Evolutionary conservation across 2,113 vertebrate species (phyloP), one percentile per base, ranked within the genome.

Genomic region (Blennius ocellaris): DNA sequence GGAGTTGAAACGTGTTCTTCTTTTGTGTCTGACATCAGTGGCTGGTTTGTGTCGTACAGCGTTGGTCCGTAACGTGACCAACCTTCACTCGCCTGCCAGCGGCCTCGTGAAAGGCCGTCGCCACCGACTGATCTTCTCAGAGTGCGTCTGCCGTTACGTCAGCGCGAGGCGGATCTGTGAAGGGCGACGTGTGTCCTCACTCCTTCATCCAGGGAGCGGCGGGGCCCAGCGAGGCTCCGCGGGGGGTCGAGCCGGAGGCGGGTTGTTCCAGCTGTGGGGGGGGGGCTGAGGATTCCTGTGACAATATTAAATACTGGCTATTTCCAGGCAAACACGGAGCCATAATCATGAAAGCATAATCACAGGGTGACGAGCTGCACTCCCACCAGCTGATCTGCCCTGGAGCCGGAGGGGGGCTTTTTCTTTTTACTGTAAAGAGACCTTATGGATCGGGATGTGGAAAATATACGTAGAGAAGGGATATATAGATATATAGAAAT

Each of bases 311-410:
- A 71, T 71, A 40, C 74, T 58, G 47, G 64, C 71, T 81, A 76
- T 85, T 83, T 64, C 65, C 21, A 76, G 71, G 62, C 51, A 57
- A 80, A 73, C 56, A 70, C 69, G 73, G 81, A 78, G 75, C 63
- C 62, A 69, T 79, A 72, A 75, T 66, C 30, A 8, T 69, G 80
- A 85, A 70, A 75, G 69, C 70, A 79, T 88, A 88, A 90, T 84
- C 41, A 76, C 54, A 61, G 68, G 68, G 71, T 85, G 73, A 77
- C 74, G 62, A 17, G 52, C 51, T 53, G 51, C 1, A 36, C 58
- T 80, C 64, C 68, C 73, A 70, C 80, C 79, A 68, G 73, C 50
- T 57, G 62, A 51, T 67, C 70, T 84, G 4, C 21, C 4, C 51
- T 73, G 49, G 9, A 52, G 74, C 58, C 52, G 56, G 56, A 6